These are phyloP conservation scores for Spisula solida DNA, from an alignment of 2,888 invertebrate species.

Conservation along the genomic window DNA sequence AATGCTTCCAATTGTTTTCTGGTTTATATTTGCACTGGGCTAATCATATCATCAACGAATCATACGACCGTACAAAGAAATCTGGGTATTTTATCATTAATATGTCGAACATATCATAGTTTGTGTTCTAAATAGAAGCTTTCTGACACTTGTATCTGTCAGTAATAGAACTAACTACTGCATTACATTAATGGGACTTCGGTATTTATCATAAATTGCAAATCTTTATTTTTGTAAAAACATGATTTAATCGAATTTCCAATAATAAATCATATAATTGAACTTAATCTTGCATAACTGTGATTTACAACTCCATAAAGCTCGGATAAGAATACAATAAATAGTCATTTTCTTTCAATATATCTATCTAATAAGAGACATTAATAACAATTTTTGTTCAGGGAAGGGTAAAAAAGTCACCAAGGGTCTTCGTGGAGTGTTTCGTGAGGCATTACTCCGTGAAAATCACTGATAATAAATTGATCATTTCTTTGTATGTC, in stretches of 20 bases:
- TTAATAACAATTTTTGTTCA: constrained; percentile 3
- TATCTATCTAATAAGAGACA: not conserved
- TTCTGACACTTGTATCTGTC: not conserved
- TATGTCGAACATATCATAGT: not conserved
- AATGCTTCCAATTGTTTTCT: too few species aligned
- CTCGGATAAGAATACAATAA: not conserved
- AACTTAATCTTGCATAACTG: constrained; percentile 7
- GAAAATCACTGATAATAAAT: constrained; percentile 17
- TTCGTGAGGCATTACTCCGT: not conserved
- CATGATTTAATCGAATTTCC: constrained; percentile 17
- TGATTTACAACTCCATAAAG: not conserved
- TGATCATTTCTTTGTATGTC: not conserved
- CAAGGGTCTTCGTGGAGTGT: not conserved
- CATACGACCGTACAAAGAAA: not conserved
- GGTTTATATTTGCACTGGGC: too few species aligned
- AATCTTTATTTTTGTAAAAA: not conserved
- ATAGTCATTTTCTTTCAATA: not conserved
- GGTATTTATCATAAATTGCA: not conserved
- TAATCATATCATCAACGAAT: not conserved
- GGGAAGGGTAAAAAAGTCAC: not conserved
- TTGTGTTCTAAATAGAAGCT: not conserved
- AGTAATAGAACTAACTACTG: not conserved
- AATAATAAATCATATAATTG: constrained; percentile 1
- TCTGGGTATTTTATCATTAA: not conserved
- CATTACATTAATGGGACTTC: not conserved